A percentile compares a stretch with the other conserved stretches of the same genome.
Evolutionary conservation across 2,113 vertebrate species (phyloP).

Genomic region (Bubo bubo): DNA sequence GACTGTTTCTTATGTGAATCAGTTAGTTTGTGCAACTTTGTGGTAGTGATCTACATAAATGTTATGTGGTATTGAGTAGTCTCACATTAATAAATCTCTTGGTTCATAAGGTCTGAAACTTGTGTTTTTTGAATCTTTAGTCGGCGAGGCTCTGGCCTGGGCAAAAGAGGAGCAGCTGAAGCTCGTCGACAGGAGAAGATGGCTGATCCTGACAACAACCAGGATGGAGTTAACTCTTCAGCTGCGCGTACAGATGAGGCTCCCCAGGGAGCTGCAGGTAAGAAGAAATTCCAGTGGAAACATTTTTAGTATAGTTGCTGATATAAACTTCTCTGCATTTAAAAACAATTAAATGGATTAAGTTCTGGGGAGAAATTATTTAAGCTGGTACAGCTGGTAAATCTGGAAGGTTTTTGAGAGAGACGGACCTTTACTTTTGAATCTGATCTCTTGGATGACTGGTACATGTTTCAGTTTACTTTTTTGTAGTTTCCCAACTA

Average conservation of each 20-base stretch:
- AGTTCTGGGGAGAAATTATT: not conserved
- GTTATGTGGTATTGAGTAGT: not conserved
- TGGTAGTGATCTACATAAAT: not conserved
- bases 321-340: not conserved
- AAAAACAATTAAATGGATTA: not conserved
- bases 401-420: not conserved
- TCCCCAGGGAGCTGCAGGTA: constrained; percentile 98
- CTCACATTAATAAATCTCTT: not conserved
- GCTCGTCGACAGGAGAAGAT: constrained; percentile 99
- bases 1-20: not conserved
- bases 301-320: not conserved
- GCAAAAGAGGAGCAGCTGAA: constrained; percentile 99
- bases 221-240: constrained; percentile 97
- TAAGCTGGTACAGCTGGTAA: not conserved
- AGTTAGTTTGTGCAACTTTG: not conserved
- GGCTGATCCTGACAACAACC: constrained; percentile 97
- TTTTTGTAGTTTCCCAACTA: not conserved
- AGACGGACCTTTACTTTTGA: not conserved
- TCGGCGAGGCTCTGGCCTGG: constrained; percentile 99
- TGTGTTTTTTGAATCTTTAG: constrained; percentile 65
- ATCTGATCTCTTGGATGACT: not conserved
- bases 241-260: constrained; percentile 91
- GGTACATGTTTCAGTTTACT: rapidly evolving
- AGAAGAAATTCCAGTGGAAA: not conserved
- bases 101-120: not conserved